Evolutionary conservation across 2,888 invertebrate genomes (phyloP).

Genomic region (Dynastes tityus): DNA sequence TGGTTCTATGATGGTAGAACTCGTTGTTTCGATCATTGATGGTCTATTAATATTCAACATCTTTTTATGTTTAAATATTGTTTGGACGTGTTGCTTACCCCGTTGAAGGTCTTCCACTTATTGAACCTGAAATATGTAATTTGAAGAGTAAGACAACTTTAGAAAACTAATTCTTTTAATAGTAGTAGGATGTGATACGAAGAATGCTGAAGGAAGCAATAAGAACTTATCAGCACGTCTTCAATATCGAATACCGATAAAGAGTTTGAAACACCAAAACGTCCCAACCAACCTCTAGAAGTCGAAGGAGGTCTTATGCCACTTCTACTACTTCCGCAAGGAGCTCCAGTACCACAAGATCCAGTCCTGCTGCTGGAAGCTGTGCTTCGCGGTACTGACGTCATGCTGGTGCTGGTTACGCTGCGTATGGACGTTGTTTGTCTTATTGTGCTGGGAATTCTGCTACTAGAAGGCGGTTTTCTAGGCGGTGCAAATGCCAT

Average conservation of each 20-base stretch:
- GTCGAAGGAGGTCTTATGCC: not conserved
- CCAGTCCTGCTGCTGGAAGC: conserved; percentile 19
- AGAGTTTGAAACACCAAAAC: not conserved
- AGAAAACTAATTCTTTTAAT: too few relatives aligned
- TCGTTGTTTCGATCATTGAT: conserved; percentile 13
- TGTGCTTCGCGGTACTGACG: conserved; percentile 11
- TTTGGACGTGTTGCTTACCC: not conserved
- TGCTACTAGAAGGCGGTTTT: conserved; percentile 9
- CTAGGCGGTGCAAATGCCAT: conserved; percentile 36
- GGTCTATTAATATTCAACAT: conserved; percentile 3
- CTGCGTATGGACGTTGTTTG: conserved; percentile 15
- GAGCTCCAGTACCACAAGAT: conserved; percentile 17
- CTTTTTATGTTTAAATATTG: not conserved
- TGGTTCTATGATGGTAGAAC: conserved; percentile 25
- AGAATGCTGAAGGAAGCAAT: too few relatives aligned
- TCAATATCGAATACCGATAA: too few relatives aligned
- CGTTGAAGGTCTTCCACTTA: not conserved
- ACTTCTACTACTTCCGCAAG: conserved; percentile 24
- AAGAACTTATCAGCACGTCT: too few relatives aligned
- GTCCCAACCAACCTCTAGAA: conserved; percentile 11
- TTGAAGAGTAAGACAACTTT: too few relatives aligned
- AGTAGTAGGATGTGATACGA: too few relatives aligned
- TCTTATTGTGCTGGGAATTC: not conserved
- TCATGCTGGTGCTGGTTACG: conserved; percentile 22
- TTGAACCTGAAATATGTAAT: not conserved